Evolutionary conservation across 2,888 invertebrate species (phyloP), one percentile per base, ranked within the genome.

Genomic region (Pinctada fucata): DNA sequence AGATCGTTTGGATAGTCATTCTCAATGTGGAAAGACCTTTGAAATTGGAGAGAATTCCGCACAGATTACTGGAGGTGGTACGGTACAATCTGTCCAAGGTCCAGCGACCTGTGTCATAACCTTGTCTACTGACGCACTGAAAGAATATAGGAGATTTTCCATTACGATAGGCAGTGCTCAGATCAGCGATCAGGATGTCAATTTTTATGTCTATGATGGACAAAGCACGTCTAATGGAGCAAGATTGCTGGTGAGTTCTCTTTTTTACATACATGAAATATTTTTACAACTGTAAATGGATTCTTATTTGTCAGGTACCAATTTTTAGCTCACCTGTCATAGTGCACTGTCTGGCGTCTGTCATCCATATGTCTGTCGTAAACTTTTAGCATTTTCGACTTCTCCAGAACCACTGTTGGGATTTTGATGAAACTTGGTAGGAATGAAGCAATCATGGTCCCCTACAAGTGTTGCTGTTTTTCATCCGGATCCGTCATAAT

Each of bases 171-270:
- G 67, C 16, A 65, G 3, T 64, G 80, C 67, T 2, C 64, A 8
- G 2, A 84, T 86, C 31, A 67, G 71, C 10, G 79, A 82, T n/a
- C 75, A 72, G 16, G 78, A 75, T 58, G 82, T 84, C 2, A 47
- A 73, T n/a, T 85, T 87, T 63, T 82, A 82, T 52, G 81, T 87
- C 47, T 86, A 85, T 80, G 87, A 87, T 83, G 86, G 87, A n/a
- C 77, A 80, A 51, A 78, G 72, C 31, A 69, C 75, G 31, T 58
- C 69, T 75, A 74, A 78, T 10, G 73, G 75, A 75, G 72, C 72
- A 72, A 50, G 52, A 58, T 47, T 58, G 5, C 13, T 72, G 72
- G 58, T 58, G 13, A 31, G 31, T 31, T 31, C 31, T 31, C 31
- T 31, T 31, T 31, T 31, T 31, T 31, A 31, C 31, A 31, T 31